These are phyloP conservation scores for Hermaeophaga mercurialis DNA, from an alignment of 2,888 invertebrate species.

Conservation along the genomic window DNA sequence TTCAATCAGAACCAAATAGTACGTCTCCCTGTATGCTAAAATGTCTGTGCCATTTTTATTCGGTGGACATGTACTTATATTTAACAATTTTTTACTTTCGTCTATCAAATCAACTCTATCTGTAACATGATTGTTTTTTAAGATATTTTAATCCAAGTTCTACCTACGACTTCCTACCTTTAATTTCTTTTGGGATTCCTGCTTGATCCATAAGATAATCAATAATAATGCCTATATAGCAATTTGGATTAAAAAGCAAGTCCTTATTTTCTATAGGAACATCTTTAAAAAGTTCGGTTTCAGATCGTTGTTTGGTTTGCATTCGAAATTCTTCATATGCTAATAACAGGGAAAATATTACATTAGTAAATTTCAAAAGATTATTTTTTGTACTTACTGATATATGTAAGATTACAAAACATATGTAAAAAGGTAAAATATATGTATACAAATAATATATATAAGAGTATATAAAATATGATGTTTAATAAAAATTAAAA, in stretches of 20 bases:
- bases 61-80: neutral
- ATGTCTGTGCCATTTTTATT: neutral
- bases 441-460: neutral
- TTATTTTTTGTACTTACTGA: neutral
- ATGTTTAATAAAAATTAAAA: too few species aligned
- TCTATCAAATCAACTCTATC: neutral
- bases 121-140: neutral
- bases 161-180: neutral
- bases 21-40: neutral
- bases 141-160: neutral
- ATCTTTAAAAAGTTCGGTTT: slow-evolving; percentile 1
- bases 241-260: slow-evolving; percentile 7
- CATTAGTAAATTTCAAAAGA: neutral
- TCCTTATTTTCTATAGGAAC: neutral
- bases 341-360: too few species aligned
- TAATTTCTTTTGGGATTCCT: slow-evolving; percentile 5
- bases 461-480: too few species aligned
- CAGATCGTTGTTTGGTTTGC: neutral
- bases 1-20: neutral
- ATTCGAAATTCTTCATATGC: slow-evolving; percentile 4
- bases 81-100: neutral
- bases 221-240: slow-evolving; percentile 5
- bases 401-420: neutral
- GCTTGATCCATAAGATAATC: slow-evolving; percentile 6
- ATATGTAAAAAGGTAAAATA: neutral